Base-by-base conservation (phyloP, 2,888 invertebrate genomes). In the Drosophila atroscutellata region DNA sequence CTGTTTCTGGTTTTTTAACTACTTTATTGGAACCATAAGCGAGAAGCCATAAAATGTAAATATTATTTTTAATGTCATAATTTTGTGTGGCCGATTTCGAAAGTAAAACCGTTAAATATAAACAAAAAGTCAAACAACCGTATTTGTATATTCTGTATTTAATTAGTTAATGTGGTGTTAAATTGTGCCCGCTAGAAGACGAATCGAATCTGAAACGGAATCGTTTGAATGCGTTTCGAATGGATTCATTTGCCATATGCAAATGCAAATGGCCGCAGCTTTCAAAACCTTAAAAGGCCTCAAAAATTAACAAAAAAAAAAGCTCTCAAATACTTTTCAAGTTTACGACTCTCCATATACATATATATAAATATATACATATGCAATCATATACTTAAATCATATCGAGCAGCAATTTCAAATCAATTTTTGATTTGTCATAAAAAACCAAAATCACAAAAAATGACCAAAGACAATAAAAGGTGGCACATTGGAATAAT, bases 341-440 rank as follows among this genome's bases (percentile, higher is more conserved):
- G 37, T 50, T 58, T 65, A 74, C 20, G 45, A 60, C 26, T n/a
- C 7, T 34, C 20, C 9, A 50, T 26, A 37, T 15, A 49, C 28
- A 20, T 20, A 50, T 20, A 28, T 9, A 32, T 18, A n/a, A 9
- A 54, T n/a, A 36, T 7, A 45, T 34, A 70, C 39, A 34, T 11
- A 45, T 39, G 28, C 34, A 73, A 54, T 32, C 32, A 11, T 42
- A 56, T 64, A 54, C 62, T 76, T 89, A 76, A 89, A 86, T 86
- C 85, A 85, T 78, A 75, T 77, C 61, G 72, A 54, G 47, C 37
- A 56, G 61, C 63, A 28, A 56, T 57, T 64, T 61, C 60, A 58
- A 74, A 76, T 81, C 58, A 80, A 70, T 86, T 72, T 81, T 83
- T 85, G 85, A 85, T 81, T 81, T 81, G 83, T 82, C 81, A 86